Conservation (phyloP, 2,797 vertebrate species). For the Mormyrus hasselquistii region DNA sequence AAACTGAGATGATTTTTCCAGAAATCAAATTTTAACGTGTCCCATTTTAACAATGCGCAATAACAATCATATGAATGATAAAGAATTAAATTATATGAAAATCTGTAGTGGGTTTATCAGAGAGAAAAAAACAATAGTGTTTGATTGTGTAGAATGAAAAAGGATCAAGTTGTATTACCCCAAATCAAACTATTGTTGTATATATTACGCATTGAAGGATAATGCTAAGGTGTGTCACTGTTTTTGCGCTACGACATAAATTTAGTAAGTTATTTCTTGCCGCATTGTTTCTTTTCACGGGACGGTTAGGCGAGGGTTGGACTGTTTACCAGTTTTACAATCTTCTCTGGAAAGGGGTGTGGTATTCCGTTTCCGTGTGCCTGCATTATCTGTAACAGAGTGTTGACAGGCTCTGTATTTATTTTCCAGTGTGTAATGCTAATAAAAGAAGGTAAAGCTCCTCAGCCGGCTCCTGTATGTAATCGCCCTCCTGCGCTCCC, state of each 20-base stretch:
- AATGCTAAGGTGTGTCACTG: not conserved
- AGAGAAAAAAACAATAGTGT: not conserved
- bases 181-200: not conserved
- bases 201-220: not conserved
- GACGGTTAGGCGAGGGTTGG: not conserved
- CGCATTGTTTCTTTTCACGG: constrained; percentile 13
- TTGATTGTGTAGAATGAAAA: not conserved
- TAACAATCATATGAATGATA: not conserved
- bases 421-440: not conserved
- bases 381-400: not conserved
- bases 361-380: not conserved
- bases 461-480: not conserved
- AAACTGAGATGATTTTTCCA: not conserved
- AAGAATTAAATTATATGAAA: not conserved
- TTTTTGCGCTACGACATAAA: not conserved
- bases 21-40: not conserved
- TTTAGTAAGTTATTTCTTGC: not conserved
- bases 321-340: not conserved
- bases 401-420: not conserved
- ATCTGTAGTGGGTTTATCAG: not conserved
- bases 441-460: not conserved
- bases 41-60: not conserved
- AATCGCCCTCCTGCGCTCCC: not conserved
- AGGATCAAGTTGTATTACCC: not conserved
- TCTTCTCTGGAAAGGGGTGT: constrained; percentile 10